A percentile compares a stretch with the other conserved stretches of the same genome.
phyloP scores from a whole-genome alignment of 2,888 invertebrate genomes.

The Ceramica pisi region DNA sequence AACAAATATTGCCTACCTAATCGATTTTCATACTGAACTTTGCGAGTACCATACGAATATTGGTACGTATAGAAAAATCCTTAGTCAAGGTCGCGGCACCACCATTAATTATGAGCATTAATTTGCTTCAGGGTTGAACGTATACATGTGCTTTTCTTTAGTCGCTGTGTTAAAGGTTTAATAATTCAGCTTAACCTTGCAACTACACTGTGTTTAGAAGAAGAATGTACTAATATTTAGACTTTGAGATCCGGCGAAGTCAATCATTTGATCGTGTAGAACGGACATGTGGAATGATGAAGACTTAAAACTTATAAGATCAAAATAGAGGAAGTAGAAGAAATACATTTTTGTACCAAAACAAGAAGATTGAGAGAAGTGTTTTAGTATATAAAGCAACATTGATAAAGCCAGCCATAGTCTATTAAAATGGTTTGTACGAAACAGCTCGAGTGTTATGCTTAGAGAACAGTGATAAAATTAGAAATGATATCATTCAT shows the following conservation, averaged over 20 bases:
- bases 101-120: slow-evolving; percentile 60
- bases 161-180: slow-evolving; percentile 40
- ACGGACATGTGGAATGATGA: slow-evolving; percentile 9
- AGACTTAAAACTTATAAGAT: slow-evolving; percentile 5
- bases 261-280: slow-evolving; percentile 41
- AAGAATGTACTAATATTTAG: slow-evolving; percentile 53
- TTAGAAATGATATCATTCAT: slow-evolving; percentile 55
- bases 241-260: slow-evolving; percentile 42
- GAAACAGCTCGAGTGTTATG: slow-evolving; percentile 25
- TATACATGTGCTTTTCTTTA: slow-evolving; percentile 44
- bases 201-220: slow-evolving; percentile 45
- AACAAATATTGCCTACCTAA: slow-evolving; percentile 52
- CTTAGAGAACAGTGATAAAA: slow-evolving; percentile 35
- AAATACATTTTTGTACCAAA: neutral
- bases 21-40: slow-evolving; percentile 58
- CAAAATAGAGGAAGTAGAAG: slow-evolving; percentile 14
- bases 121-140: slow-evolving; percentile 52
- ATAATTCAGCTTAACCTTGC: slow-evolving; percentile 57
- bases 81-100: slow-evolving; percentile 50
- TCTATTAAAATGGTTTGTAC: slow-evolving; percentile 34
- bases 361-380: slow-evolving; percentile 2
- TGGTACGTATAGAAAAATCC: slow-evolving; percentile 62
- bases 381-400: slow-evolving; percentile 30
- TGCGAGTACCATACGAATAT: slow-evolving; percentile 56
- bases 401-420: slow-evolving; percentile 15